Evolutionary conservation across 2,888 invertebrate genomes (phyloP).

Genomic region (Diaphora mendica): DNA sequence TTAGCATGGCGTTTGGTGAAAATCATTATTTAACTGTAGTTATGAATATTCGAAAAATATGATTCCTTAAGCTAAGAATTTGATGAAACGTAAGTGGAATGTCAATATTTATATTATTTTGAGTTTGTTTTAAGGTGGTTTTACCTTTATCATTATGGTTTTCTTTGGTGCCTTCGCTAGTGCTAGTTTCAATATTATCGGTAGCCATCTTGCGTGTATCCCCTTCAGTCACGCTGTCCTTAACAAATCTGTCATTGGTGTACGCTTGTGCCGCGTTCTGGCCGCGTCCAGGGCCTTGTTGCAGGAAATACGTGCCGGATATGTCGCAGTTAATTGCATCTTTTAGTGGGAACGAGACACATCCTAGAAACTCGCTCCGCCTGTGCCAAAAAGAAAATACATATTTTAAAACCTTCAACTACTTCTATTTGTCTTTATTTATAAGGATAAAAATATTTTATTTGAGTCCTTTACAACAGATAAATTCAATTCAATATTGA

Average conservation of each 20-base stretch:
- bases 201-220: constrained; percentile 80
- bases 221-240: constrained; percentile 69
- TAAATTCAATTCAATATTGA: not conserved
- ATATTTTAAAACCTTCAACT: constrained; percentile 5
- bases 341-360: constrained; percentile 95
- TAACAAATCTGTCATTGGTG: constrained; percentile 64
- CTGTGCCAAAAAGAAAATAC: constrained; percentile 86
- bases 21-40: not conserved
- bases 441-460: not conserved
- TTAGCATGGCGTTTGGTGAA: not conserved
- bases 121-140: too few species aligned
- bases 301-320: constrained; percentile 91
- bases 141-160: constrained; percentile 79
- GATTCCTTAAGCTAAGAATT: too few species aligned
- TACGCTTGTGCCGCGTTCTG: constrained; percentile 62
- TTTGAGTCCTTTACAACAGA: not conserved
- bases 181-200: constrained; percentile 81
- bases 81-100: too few species aligned
- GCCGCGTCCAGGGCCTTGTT: constrained; percentile 75
- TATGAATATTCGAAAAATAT: too few species aligned
- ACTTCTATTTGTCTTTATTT: not conserved
- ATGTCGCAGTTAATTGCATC: constrained; percentile 91
- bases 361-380: constrained; percentile 97
- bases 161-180: constrained; percentile 79
- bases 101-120: too few species aligned